phyloP scores from a whole-genome alignment of 1,140 invertebrate genomes.

The Mya arenaria region DNA sequence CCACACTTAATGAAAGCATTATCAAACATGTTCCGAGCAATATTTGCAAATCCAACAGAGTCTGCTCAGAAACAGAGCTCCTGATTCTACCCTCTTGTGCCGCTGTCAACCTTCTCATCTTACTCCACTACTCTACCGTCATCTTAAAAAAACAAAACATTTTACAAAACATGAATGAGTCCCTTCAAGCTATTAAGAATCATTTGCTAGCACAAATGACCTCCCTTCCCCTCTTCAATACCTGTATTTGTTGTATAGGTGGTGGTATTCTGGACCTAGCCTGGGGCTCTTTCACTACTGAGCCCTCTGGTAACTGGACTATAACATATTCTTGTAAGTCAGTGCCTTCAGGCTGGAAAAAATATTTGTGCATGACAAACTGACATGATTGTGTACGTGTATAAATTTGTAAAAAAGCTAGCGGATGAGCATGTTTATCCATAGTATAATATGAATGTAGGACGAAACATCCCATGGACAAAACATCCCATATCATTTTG shows the following conservation, averaged over 20 bases:
- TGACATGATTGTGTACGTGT: too few relatives aligned
- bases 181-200: background rate
- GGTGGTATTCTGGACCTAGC: conserved; percentile 13
- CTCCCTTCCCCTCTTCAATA: background rate
- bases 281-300: conserved; percentile 55
- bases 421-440: too few relatives aligned
- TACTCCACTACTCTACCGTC: background rate
- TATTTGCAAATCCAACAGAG: too few relatives aligned
- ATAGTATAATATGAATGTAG: too few relatives aligned
- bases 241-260: conserved; percentile 52
- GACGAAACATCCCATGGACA: too few relatives aligned
- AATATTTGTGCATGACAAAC: too few relatives aligned
- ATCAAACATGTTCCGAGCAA: too few relatives aligned
- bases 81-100: background rate
- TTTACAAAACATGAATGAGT: conserved; percentile 3
- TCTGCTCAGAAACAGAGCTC: too few relatives aligned
- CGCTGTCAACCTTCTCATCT: background rate
- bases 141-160: background rate
- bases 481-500: too few relatives aligned
- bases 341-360: background rate
- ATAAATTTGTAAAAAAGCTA: too few relatives aligned
- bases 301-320: conserved; percentile 68
- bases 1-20: too few relatives aligned
- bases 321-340: conserved; percentile 60
- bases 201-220: background rate